Conservation (phyloP, 2,113 vertebrate genomes). For the Panurus biarmicus region DNA sequence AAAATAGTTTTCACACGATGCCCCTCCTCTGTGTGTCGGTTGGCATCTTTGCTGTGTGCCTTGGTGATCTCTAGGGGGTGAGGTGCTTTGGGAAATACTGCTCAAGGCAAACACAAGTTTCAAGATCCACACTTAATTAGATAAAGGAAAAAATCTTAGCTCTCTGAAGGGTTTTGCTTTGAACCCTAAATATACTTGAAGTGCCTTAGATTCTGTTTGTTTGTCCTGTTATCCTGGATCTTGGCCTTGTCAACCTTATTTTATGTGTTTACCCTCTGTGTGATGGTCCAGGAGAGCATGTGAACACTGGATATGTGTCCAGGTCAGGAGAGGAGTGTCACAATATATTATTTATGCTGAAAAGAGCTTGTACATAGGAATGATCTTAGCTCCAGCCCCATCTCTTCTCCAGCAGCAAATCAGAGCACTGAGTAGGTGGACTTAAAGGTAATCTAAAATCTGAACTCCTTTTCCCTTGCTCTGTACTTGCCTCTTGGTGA, state of each 20-base stretch:
- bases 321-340: not conserved
- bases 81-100: not conserved
- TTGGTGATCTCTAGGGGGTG: not conserved
- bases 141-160: not conserved
- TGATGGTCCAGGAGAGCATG: not conserved
- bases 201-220: not conserved
- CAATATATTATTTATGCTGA: not conserved
- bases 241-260: not conserved
- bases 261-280: not conserved
- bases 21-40: not conserved
- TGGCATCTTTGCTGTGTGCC: not conserved
- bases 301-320: fast-evolving
- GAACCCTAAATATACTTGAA: not conserved
- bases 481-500: not conserved
- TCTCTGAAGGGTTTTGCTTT: not conserved
- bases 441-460: not conserved
- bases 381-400: not conserved
- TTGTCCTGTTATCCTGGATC: not conserved
- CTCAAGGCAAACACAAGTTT: not conserved
- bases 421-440: not conserved
- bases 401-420: not conserved
- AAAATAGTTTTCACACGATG: not conserved
- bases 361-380: not conserved
- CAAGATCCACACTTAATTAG: not conserved
- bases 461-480: not conserved